Percentiles rank a stretch among this genome's conserved stretches.
These are phyloP conservation scores for Hypselothyrea guttata DNA, from an alignment of 2,888 invertebrate species.

Conservation along the genomic window DNA sequence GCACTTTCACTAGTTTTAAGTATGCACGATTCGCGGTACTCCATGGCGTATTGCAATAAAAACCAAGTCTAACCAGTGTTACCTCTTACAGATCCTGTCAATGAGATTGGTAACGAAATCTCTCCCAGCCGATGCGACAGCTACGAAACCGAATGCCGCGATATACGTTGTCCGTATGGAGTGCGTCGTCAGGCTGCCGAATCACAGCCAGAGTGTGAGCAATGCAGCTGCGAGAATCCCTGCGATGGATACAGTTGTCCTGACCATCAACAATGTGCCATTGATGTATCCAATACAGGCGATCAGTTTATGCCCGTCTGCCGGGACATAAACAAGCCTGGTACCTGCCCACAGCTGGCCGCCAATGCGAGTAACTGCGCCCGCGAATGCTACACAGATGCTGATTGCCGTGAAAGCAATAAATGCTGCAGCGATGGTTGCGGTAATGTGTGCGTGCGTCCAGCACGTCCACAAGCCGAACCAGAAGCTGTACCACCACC, in stretches of 20 bases:
- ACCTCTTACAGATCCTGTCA: constrained; percentile 41
- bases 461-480: constrained; percentile 82
- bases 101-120: constrained; percentile 55
- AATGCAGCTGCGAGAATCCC: constrained; percentile 90
- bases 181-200: constrained; percentile 85
- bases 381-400: constrained; percentile 89
- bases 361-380: constrained; percentile 85
- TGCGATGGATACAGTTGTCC: constrained; percentile 86
- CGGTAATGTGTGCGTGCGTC: constrained; percentile 87
- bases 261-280: constrained; percentile 87
- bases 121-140: constrained; percentile 84
- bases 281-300: constrained; percentile 83
- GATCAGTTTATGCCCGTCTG: constrained; percentile 79
- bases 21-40: constrained; percentile 48
- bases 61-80: background rate
- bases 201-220: constrained; percentile 85
- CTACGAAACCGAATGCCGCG: constrained; percentile 85
- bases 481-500: constrained; percentile 82
- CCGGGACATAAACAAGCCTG: constrained; percentile 85
- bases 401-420: constrained; percentile 89
- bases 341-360: constrained; percentile 85
- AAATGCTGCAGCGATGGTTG: constrained; percentile 94
- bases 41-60: background rate
- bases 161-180: constrained; percentile 88
- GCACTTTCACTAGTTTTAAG: constrained; percentile 66